Percentiles rank a stretch among this genome's conserved stretches.
phyloP scores from a whole-genome alignment of 2,113 vertebrate genomes.

The Rhea pennata region DNA sequence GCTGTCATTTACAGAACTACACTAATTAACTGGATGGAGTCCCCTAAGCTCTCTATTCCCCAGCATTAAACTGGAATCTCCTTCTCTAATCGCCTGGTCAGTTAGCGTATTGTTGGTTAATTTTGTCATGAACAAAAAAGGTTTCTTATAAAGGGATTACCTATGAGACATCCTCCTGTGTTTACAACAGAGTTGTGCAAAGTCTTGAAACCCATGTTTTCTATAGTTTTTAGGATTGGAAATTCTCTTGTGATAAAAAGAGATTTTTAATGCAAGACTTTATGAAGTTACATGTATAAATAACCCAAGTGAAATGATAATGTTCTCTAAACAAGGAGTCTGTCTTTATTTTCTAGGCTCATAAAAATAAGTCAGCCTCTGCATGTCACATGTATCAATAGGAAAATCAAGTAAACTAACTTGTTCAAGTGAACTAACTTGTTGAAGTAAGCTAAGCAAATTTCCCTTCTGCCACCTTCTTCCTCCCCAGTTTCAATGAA shows the following conservation, averaged over 20 bases:
- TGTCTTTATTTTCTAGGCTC: neutral
- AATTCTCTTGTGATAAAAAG: neutral
- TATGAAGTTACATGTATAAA: neutral
- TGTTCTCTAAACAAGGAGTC: neutral
- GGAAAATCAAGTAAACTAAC: neutral
- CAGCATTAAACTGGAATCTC: neutral
- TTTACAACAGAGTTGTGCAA: neutral
- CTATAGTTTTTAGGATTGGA: neutral
- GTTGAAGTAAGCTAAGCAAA: neutral
- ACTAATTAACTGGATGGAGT: no score
- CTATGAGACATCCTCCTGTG: neutral
- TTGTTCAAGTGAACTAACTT: neutral
- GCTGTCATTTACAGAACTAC: no score
- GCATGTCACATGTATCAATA: neutral
- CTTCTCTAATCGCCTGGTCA: neutral
- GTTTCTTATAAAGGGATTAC: neutral
- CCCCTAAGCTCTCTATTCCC: no score
- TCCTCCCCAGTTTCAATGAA: neutral
- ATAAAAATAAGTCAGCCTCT: neutral
- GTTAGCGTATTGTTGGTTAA: neutral
- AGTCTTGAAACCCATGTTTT: neutral
- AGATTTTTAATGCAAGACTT: neutral
- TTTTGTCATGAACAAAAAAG: neutral
- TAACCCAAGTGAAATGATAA: neutral
- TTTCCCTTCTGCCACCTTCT: conserved; percentile 1